Base-by-base conservation (phyloP, 2,888 invertebrate species). In the Epicampocera succincta region DNA sequence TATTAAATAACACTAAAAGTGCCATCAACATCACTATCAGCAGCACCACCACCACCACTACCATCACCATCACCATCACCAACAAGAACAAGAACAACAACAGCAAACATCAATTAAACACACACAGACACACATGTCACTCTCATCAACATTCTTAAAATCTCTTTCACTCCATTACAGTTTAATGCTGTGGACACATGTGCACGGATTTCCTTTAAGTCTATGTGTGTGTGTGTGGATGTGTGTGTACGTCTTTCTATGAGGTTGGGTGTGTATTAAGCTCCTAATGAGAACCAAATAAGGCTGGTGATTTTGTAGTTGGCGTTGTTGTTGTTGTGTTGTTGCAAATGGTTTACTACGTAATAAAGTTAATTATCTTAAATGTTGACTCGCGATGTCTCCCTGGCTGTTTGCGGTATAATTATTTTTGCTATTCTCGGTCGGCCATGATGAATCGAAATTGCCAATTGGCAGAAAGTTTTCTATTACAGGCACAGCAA, bases 341-440 rank as follows among this genome's bases (percentile, higher is more conserved):
- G 54, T 69, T 50, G 69, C 56, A 52, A 77, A 82, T 83, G 85
- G 50, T 58, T 60, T 48, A 42, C 44, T 69, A 71, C 79, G 65
- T 82, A 61, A 68, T 63, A 56, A 58, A 63, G 65, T 77, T 77
- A 72, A 75, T 72, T 71, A 77, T 72, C 50, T 48, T 21, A 58
- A 33, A 63, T 52, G 42, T 29, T 54, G 42, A 9, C 15, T 46
- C 19, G n/a, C 9, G 9, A 21, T 58, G n/a, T 46, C 44, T 33
- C n/a, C n/a, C 52, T 13, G 13, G n/a, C 19, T 40, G 29, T 13
- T 46, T 54, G n/a, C 19, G 29, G 33, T 21, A 19, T 63, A 42
- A 63, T 21, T 46, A 38, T 63, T 44, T 54, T 12, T 21, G 40
- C 42, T 13, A n/a, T 33, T 19, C 5, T 3, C 1, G 8, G 13